These are phyloP conservation scores for Thecocarcelia acutangulata DNA, from an alignment of 2,888 invertebrate genomes.

Conservation along the genomic window DNA sequence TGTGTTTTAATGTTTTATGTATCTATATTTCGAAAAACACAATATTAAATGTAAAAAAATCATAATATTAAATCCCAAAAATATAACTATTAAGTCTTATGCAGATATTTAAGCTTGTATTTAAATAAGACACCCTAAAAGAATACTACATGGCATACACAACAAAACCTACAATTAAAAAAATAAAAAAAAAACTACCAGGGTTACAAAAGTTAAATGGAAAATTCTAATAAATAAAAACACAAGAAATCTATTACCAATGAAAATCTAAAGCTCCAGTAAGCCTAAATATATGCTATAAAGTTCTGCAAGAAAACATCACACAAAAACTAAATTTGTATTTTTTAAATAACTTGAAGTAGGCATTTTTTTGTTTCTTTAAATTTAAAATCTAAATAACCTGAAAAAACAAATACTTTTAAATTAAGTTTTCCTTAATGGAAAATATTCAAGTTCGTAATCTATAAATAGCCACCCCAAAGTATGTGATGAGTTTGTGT, in stretches of 20 bases:
- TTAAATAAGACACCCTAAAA: not conserved
- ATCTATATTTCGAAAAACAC: too few species aligned
- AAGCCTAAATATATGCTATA: conserved; percentile 20
- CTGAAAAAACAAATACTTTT: conserved; percentile 18
- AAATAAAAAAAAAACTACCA: not conserved
- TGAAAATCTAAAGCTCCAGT: not conserved
- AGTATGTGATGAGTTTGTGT: conserved; percentile 30
- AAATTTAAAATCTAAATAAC: not conserved
- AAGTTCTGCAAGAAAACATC: not conserved
- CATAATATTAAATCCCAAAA: not conserved
- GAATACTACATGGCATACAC: not conserved
- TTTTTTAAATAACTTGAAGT: not conserved
- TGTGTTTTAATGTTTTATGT: not conserved
- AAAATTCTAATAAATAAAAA: not conserved
- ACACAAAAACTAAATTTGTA: not conserved
- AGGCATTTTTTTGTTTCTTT: not conserved
- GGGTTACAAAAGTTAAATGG: conserved; percentile 22
- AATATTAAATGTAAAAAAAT: too few species aligned
- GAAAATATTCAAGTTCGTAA: not conserved
- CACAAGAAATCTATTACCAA: not conserved
- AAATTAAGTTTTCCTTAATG: not conserved
- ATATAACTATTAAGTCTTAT: not conserved
- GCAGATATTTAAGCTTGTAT: conserved; percentile 5
- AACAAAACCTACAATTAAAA: not conserved
- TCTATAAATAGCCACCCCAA: not conserved